Evolutionary conservation across 2,888 invertebrate genomes (phyloP).

Genomic region (Ophioninae sp.): DNA sequence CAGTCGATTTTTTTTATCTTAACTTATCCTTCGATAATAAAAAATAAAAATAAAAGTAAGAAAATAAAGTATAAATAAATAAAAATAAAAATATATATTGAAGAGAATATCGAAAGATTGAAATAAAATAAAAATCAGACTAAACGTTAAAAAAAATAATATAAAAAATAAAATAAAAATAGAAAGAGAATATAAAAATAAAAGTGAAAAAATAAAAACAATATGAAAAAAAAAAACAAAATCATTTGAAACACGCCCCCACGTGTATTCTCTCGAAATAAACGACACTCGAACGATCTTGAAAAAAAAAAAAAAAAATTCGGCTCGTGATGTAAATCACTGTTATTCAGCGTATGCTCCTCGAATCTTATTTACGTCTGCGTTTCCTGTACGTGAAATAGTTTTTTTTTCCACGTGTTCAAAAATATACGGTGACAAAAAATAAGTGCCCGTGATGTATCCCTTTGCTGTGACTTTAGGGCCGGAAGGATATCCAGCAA

Average conservation of each 20-base stretch:
- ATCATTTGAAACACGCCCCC: not conserved
- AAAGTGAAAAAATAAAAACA: no score
- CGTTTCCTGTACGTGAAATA: conserved; percentile 3
- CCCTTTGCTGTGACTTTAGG: conserved; percentile 10
- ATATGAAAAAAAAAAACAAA: not conserved
- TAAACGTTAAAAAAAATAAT: no score
- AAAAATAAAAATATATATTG: no score
- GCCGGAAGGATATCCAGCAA: conserved; percentile 74
- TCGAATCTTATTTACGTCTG: not conserved
- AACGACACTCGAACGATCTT: not conserved
- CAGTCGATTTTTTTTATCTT: no score
- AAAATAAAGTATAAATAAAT: no score
- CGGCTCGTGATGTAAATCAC: not conserved
- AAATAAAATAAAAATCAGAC: no score
- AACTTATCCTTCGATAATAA: no score
- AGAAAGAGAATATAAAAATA: no score
- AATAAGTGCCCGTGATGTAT: not conserved
- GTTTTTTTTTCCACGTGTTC: conserved; percentile 10
- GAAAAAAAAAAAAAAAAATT: no score
- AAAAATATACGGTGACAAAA: conserved; percentile 6
- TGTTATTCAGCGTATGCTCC: not conserved
- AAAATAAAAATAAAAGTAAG: no score
- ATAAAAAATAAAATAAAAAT: no score
- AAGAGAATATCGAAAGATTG: no score
- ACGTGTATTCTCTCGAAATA: not conserved